Base-by-base conservation (phyloP, 2,797 vertebrate genomes). In the Okamejei kenojei region DNA sequence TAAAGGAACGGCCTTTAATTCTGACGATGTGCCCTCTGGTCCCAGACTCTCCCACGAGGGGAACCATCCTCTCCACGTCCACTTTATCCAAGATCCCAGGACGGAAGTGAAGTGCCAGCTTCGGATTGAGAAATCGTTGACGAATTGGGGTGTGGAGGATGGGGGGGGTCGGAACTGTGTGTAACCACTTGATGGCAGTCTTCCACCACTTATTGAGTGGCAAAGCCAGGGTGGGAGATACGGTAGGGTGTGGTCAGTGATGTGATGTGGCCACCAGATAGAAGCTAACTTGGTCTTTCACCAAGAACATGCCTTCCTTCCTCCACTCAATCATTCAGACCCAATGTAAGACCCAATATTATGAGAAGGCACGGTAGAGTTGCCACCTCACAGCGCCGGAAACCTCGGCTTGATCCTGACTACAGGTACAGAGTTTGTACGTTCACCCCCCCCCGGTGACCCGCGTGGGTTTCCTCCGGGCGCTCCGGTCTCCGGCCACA, bases 101-200 rank as follows among this genome's bases (percentile, higher is more conserved):
- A 7, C 1, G 63, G 84, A 17, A 17, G 65, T 11, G 84, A 68
- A 88, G 61, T 26, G 68, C n/a, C 32, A 86, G 29, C 82, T 32
- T 88, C 63, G 65, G 84, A 88, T 35, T 68, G 17, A 29, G 63
- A 68, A 68, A 17, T 9, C 84, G 1, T 88, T 65, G 29, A 65
- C 7, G 58, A 63, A 86, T 13, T 32, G 82, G 61, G n/a, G 8
- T 54, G 45, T 54, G 45, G 45, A 54, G n/a, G 71, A 68, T 68
- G 45, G 45, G 45, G 7, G 45, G 45, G 45, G 35, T 88, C 38
- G 35, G 84, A 65, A n/a, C 61, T 88, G 10, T 63, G 19, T 68
- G 8, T 19, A 32, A 35, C 84, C 84, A 88, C 84, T 88, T 88
- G 84, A 19, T 88, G 84, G 84, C 84, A 68, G 61, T 88, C 65